A percentile compares a stretch with the other conserved stretches of the same genome.
These are phyloP conservation scores for Eilema caniola DNA, from an alignment of 2,888 invertebrate species.

Conservation along the genomic window DNA sequence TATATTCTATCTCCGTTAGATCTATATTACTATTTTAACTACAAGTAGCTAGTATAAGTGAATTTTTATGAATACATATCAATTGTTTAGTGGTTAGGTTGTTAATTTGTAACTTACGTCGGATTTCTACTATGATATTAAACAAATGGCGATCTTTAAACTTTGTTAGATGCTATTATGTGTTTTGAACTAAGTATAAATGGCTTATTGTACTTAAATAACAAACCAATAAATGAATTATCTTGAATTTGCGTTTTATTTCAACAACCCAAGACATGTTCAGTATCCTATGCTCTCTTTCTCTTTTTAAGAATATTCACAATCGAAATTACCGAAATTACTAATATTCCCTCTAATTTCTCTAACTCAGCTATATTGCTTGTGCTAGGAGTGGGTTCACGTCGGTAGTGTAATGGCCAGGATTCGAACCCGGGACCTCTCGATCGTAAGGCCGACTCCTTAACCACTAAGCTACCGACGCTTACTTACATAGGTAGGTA, in stretches of 20 bases:
- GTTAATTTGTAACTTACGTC: slow-evolving; percentile 80
- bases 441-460: too few relatives aligned
- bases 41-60: slow-evolving; percentile 58
- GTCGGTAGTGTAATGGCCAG: too few relatives aligned
- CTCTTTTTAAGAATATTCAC: too few relatives aligned
- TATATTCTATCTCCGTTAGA: slow-evolving; percentile 53
- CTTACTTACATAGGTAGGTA: too few relatives aligned
- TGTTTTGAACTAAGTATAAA: slow-evolving; percentile 78
- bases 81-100: slow-evolving; percentile 51
- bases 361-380: too few relatives aligned
- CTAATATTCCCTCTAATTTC: too few relatives aligned
- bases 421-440: too few relatives aligned
- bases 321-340: too few relatives aligned
- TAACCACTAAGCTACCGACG: too few relatives aligned
- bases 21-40: slow-evolving; percentile 55
- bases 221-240: slow-evolving; percentile 82
- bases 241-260: slow-evolving; percentile 78
- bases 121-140: slow-evolving; percentile 67
- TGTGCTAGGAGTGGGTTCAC: too few relatives aligned
- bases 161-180: slow-evolving; percentile 71
- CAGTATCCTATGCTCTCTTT: too few relatives aligned
- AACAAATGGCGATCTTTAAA: slow-evolving; percentile 68
- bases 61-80: slow-evolving; percentile 55
- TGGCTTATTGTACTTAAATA: slow-evolving; percentile 82
- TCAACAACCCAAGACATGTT: slow-evolving; percentile 3